Evolutionary conservation across 2,797 vertebrate species (phyloP).

Genomic region (Oceanodroma leucorhoa): DNA sequence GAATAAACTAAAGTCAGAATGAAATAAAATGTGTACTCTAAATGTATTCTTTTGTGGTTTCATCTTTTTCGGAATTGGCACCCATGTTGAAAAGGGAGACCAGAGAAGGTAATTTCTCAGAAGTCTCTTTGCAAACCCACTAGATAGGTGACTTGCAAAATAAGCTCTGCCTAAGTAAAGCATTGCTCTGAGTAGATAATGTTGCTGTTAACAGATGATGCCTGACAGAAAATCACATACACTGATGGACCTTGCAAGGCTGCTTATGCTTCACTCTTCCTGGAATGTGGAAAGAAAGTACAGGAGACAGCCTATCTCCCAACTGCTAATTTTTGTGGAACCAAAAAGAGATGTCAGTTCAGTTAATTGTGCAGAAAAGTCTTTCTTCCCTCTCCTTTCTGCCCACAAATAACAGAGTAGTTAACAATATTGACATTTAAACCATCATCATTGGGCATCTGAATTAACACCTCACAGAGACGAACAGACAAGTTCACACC

Average conservation of each 20-base stretch:
- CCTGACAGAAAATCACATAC: not conserved
- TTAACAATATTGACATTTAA: conserved; percentile 67
- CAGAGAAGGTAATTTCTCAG: not conserved
- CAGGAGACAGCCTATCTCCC: not conserved
- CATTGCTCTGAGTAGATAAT: not conserved
- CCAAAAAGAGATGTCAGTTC: conserved; percentile 40
- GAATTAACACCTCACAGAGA: conserved; percentile 58
- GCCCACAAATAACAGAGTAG: conserved; percentile 31
- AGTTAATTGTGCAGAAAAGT: conserved; percentile 33
- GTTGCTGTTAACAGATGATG: not conserved
- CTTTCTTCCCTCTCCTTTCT: conserved; percentile 19
- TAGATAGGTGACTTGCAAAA: not conserved
- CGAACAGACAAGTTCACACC: conserved; percentile 26
- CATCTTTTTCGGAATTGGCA: not conserved
- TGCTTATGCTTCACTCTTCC: not conserved
- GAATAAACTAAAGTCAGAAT: not conserved
- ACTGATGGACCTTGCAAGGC: not conserved
- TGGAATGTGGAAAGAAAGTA: not conserved
- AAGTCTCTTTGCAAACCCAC: not conserved
- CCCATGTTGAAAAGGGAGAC: not conserved
- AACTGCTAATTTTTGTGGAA: conserved; percentile 1
- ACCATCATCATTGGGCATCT: conserved; percentile 39
- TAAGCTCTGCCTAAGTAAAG: not conserved
- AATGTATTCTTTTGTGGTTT: not conserved
- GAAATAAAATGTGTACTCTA: not conserved